Conservation (phyloP, 1,140 invertebrate genomes). For the Globodera ellingtonae region DNA sequence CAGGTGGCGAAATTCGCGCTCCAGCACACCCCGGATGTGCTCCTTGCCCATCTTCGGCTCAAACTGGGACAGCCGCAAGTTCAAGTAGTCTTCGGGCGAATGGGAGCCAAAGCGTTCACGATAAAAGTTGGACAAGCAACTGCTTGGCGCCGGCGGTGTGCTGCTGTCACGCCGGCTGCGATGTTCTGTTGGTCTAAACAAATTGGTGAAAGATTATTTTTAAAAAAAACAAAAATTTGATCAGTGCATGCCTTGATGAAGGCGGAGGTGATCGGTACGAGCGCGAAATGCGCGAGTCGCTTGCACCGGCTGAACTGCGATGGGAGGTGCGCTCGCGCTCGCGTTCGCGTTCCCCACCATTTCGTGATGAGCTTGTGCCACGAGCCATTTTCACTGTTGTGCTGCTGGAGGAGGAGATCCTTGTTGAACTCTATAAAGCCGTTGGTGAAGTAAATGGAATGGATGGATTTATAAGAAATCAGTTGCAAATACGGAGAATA, state of each 20-base stretch:
- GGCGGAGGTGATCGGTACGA: slow-evolving; percentile 29
- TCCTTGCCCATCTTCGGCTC: slow-evolving; percentile 47
- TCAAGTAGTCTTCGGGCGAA: slow-evolving; percentile 55
- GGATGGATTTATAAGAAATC: not conserved
- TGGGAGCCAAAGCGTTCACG: slow-evolving; percentile 54
- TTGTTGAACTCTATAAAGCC: not conserved
- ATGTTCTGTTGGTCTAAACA: slow-evolving; percentile 18
- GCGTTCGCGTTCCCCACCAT: not conserved
- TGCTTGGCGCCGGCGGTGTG: slow-evolving; percentile 13
- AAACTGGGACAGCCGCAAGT: slow-evolving; percentile 51
- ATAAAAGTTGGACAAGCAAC: slow-evolving; percentile 50
- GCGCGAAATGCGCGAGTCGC: slow-evolving; percentile 25
- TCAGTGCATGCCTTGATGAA: not conserved
- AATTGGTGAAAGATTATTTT: not conserved
- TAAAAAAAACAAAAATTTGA: not conserved
- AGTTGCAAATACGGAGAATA: not conserved
- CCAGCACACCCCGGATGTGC: slow-evolving; percentile 45
- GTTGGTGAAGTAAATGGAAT: not conserved
- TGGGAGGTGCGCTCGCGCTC: not conserved
- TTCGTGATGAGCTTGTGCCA: not conserved
- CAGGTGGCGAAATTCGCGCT: slow-evolving; percentile 46
- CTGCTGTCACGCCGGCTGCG: slow-evolving; percentile 30
- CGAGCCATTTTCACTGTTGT: not conserved
- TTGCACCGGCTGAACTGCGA: slow-evolving; percentile 5
- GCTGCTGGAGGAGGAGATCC: not conserved